phyloP scores from a whole-genome alignment of 2,888 invertebrate genomes.

The Campopleginae sp. region DNA sequence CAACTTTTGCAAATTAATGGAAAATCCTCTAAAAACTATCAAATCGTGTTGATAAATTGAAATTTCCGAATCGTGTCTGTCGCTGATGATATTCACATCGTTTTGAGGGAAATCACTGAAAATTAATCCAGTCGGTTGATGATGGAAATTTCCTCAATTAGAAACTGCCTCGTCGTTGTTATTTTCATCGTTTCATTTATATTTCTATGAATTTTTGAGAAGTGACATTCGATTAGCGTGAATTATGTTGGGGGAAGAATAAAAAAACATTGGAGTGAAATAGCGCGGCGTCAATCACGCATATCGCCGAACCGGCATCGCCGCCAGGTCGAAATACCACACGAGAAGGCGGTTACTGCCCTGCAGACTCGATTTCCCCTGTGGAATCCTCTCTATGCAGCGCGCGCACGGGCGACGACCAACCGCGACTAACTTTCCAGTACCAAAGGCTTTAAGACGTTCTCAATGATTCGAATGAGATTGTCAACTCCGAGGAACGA shows the following conservation, averaged over 20 bases:
- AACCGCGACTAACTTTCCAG: conserved; percentile 61
- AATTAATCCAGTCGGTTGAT: too few relatives aligned
- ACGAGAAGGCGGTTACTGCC: conserved; percentile 64
- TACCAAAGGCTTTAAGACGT: conserved; percentile 8
- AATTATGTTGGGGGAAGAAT: conserved; percentile 4
- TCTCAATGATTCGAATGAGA: conserved; percentile 29
- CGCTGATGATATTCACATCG: too few relatives aligned
- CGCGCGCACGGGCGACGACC: conserved; percentile 50
- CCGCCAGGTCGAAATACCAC: conserved; percentile 64
- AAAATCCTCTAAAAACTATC: too few relatives aligned
- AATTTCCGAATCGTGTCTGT: too few relatives aligned
- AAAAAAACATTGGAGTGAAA: conserved; percentile 10
- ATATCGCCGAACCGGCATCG: conserved; percentile 43
- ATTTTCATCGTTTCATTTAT: too few relatives aligned
- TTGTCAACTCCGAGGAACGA: not conserved
- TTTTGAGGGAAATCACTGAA: too few relatives aligned
- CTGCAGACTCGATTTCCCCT: conserved; percentile 73
- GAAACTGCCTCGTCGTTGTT: too few relatives aligned
- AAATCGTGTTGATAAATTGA: too few relatives aligned
- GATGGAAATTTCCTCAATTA: too few relatives aligned
- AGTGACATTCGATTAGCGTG: not conserved
- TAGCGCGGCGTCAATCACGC: conserved; percentile 58
- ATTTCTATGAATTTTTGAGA: not conserved
- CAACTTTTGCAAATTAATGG: too few relatives aligned
- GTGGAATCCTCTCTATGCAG: conserved; percentile 68